Evolutionary conservation across 2,113 vertebrate genomes (phyloP), one percentile per base, ranked within the genome.

Genomic region (Aegithalos caudatus): DNA sequence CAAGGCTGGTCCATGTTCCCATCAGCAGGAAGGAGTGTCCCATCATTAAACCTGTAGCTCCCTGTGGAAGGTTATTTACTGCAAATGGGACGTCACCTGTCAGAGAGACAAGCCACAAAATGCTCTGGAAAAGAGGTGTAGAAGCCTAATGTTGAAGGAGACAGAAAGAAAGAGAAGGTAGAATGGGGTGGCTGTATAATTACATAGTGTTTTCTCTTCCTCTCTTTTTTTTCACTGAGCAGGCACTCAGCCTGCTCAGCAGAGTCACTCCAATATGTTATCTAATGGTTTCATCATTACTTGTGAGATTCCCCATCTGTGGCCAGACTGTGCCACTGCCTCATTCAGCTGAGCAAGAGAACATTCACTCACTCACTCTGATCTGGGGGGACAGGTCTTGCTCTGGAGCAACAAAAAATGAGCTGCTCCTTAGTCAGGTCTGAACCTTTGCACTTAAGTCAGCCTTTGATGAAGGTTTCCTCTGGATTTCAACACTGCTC

Each of bases 241-340:
- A 79, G 92, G 61, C 91, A 91, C 82, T 62, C 88, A 92, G 93
- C 84, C 92, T 83, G 85, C 73, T 95, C 71, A 62, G 88, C 51
- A 88, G 76, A 94, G 86, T 67, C 80, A 27, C 64, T 90, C 90
- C 92, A 90, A 84, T 93, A 86, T 90, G 73, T 94, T 92, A 78
- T 62, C 93, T 95, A 94, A 93, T 93, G 88, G 69, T 57, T 88
- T 83, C 3, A 0, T 44, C n/a, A 16, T 79, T 65, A 78, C 80
- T 95, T 90, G 88, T 88, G 88, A 96, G 92, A 93, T 88, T 92
- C 69, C 90, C 92, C 94, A 93, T 93, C 92, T 95, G 94, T 92
- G 90, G 92, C 61, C 86, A 95, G 64, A 25, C 83, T 92, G 72
- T 92, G 82, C 80, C 86, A 84, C 78, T 81, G 88, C 77, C 69